These are phyloP conservation scores for Columba livia DNA, from an alignment of 2,113 vertebrate genomes.

Conservation along the genomic window DNA sequence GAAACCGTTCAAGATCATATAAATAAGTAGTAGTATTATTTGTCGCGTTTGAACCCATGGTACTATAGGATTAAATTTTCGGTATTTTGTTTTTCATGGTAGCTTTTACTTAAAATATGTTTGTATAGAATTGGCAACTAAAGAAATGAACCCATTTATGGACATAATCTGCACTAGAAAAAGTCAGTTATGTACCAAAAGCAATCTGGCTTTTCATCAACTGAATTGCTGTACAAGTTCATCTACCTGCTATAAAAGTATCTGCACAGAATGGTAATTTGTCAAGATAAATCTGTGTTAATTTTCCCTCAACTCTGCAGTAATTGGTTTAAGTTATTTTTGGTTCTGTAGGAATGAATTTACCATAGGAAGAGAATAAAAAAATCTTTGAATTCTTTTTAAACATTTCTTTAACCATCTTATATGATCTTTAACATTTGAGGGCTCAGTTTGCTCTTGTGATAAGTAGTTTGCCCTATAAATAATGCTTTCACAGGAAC, in stretches of 20 bases:
- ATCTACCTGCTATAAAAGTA: background rate
- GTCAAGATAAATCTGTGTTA: background rate
- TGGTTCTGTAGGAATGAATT: background rate
- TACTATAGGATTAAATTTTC: background rate
- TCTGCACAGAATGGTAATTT: background rate
- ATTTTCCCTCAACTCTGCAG: background rate
- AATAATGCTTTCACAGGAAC: background rate
- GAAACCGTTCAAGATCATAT: background rate
- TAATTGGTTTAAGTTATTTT: background rate
- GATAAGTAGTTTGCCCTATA: background rate
- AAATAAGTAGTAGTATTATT: background rate
- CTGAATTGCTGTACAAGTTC: background rate
- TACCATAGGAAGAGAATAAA: background rate
- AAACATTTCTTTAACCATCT: background rate
- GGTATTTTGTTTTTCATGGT: background rate
- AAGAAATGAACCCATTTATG: background rate
- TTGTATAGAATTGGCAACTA: background rate
- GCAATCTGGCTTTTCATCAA: background rate
- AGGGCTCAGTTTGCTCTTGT: background rate
- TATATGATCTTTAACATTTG: background rate
- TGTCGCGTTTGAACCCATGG: background rate
- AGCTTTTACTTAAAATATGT: background rate
- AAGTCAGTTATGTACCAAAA: background rate
- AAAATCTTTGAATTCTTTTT: background rate
- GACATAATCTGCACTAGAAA: background rate